phyloP scores from a whole-genome alignment of 2,113 vertebrate genomes.

The Gallinago undulata region DNA sequence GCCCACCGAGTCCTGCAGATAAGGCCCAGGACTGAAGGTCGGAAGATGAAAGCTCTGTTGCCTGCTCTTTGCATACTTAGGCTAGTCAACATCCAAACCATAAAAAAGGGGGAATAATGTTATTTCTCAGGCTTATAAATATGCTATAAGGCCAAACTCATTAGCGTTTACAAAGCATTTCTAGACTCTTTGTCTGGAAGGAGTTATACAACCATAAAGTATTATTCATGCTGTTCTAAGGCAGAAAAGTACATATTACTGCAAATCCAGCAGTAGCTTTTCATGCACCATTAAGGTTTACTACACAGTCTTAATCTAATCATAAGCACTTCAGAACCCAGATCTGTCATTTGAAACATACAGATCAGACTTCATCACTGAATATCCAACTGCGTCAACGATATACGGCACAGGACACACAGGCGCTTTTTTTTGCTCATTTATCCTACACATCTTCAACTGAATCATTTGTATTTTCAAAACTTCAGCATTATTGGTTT shows the following conservation, averaged over 20 bases:
- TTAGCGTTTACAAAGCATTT: conserved; percentile 51
- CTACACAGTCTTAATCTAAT: conserved; percentile 52
- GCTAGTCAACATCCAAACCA: conserved; percentile 9
- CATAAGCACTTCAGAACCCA: conserved; percentile 62
- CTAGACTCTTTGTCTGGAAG: conserved; percentile 41
- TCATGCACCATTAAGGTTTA: conserved; percentile 61
- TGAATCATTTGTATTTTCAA: neutral
- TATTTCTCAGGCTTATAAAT: conserved; percentile 42
- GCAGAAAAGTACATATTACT: conserved; percentile 47
- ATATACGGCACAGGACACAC: neutral
- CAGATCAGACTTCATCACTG: conserved; percentile 19
- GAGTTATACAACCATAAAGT: conserved; percentile 53
- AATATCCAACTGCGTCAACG: conserved; percentile 46
- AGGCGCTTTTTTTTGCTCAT: neutral
- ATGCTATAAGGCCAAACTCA: conserved; percentile 48
- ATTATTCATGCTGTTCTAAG: conserved; percentile 50
- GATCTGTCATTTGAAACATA: conserved; percentile 38
- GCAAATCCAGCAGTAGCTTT: conserved; percentile 58
- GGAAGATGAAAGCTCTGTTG: neutral
- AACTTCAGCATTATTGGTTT: neutral
- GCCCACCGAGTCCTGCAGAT: neutral
- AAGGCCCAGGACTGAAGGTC: neutral
- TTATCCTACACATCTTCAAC: neutral
- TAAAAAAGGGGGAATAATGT: conserved; percentile 6
- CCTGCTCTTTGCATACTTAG: neutral